Base-by-base conservation (phyloP, 1,140 invertebrate genomes). In the Druon quercuslanigerum region DNA sequence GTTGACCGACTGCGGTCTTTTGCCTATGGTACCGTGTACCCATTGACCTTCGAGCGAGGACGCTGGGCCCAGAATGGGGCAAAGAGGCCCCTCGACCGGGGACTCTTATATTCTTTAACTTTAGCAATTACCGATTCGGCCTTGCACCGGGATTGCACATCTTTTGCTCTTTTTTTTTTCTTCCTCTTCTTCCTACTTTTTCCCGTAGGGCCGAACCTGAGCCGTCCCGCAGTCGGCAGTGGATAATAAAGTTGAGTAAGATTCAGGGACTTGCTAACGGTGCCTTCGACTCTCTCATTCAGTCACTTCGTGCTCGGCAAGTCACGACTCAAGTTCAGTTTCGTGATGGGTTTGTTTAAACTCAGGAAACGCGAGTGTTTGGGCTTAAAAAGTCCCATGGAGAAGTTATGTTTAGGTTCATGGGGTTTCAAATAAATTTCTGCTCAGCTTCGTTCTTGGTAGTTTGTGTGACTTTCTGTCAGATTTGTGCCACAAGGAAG, bases 1-100 rank as follows among this genome's bases (percentile, higher is more conserved):
- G 86, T 89, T 91, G 90, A 91, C 90, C 90, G 88, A 89, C 84
- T 90, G 89, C 86, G 89, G 86, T 88, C 86, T 87, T 78, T 86
- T 82, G 74, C 79, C 85, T 85, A 87, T 84, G 81, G 86, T 82
- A 77, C 80, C 83, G 79, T 79, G 82, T 85, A 79, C 83, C 84
- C 82, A 81, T 85, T 89, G 88, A 89, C 89, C 90, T 91, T 90
- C 87, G 80, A 77, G 74, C 76, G 74, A 73, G 79, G 78, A 81
- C 79, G 66, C 50, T 57, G 72, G 46, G 72, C 66, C 73, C 72
- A 81, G 40, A 46, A 66, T 51, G 25, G 50, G 50, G 16, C 20
- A 33, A 51, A n/a, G 46, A 75, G 57, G 25, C 56, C 12, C 56
- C 7, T 14, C 20, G 25, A 33, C 20, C 13, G 33, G 25, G 40